Base-by-base conservation (phyloP, 1,140 invertebrate species). In the Palaemon carinicauda region DNA sequence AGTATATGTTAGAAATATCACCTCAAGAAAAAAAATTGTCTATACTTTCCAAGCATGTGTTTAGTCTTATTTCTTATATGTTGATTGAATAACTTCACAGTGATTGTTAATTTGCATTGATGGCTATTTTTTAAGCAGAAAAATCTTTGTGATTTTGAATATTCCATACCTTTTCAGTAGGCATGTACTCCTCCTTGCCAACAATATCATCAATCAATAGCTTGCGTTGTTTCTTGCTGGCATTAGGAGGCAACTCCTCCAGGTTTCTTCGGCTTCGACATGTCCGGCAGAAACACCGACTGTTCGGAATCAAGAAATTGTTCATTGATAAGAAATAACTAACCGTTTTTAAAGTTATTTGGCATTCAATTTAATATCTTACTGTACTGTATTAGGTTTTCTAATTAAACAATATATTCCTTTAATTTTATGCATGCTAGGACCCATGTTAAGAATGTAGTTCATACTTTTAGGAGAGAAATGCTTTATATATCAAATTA, bases 101-200 rank as follows among this genome's bases (percentile, higher is more conserved):
- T 27, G 52, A 56, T 24, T 27, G 27, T 24, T 27, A 53, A 53
- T 29, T n/a, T 77, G 50, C 9, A 33, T 3, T 50, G n/a, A 51
- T 5, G 4, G 41, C 3, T 51, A 77, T 19, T 17, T 19, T n/a
- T 52, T 51, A 19, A 9, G 51, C 27, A 50, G n/a, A 41, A 33
- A 78, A 52, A 1, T 14, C 19, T 50, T 78, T 50, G 29, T 41
- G 15, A 54, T 54, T 19, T 21, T 24, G 17, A 19, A 15, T 51
- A 17, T 3, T 7, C 41, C 83, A 85, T 56, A 91, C 90, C n/a
- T 89, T 78, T 3, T 89, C 87, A 2, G 91, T 91, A 1, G 91
- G 90, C 91, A 91, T 91, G 83, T 90, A 91, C 5, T 82, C 80
- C 56, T 91, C 91, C 31, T 89, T 69, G 0, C 91, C 91, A 4